phyloP scores from a whole-genome alignment of 2,888 invertebrate genomes.

The Heliconius sara region DNA sequence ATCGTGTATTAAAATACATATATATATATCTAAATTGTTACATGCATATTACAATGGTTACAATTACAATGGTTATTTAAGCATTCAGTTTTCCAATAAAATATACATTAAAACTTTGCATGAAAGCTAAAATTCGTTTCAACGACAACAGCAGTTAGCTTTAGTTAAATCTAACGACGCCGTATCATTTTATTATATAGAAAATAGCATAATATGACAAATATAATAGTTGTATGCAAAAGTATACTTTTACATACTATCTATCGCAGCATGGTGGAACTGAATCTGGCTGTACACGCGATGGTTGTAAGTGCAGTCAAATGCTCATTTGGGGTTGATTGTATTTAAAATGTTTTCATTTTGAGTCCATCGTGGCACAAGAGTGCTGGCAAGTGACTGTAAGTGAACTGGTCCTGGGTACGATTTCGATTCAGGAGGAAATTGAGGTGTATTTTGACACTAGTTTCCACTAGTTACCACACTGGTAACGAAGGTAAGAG shows the following conservation, averaged over 20 bases:
- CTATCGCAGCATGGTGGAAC: not conserved
- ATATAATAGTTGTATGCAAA: not conserved
- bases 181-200: constrained; percentile 24
- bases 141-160: constrained; percentile 21
- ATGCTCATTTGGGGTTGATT: too few species aligned
- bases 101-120: constrained; percentile 21
- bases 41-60: constrained; percentile 5
- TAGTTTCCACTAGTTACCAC: too few species aligned
- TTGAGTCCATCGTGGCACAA: too few species aligned
- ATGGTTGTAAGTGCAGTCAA: not conserved
- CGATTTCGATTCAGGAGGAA: too few species aligned
- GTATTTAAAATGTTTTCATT: too few species aligned
- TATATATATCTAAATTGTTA: not conserved
- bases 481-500: too few species aligned
- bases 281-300: not conserved
- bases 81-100: constrained; percentile 20
- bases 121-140: constrained; percentile 8
- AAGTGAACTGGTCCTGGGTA: too few species aligned
- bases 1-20: not conserved
- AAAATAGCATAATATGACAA: not conserved
- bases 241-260: too few species aligned
- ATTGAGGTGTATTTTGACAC: too few species aligned
- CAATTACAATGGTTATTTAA: too few species aligned
- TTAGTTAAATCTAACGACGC: constrained; percentile 28
- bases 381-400: too few species aligned